phyloP scores from a whole-genome alignment of 1,140 invertebrate genomes.

The Habropoda laboriosa region DNA sequence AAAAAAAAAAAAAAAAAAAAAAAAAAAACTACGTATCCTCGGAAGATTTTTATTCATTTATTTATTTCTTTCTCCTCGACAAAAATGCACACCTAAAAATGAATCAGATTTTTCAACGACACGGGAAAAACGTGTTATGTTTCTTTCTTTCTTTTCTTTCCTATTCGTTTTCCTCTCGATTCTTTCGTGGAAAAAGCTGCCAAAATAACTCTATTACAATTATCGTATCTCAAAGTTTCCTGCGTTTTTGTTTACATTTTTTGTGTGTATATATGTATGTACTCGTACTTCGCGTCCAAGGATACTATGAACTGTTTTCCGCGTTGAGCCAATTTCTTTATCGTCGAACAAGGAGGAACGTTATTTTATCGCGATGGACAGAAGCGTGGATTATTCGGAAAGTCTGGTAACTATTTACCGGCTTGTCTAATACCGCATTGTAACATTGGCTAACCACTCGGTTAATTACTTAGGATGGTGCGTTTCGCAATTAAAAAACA shows the following conservation, averaged over 20 bases:
- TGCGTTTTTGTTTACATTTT: neutral
- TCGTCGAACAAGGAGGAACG: neutral
- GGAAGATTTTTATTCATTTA: neutral
- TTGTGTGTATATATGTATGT: too few species aligned
- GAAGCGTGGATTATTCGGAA: constrained; percentile 2
- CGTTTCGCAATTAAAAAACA: constrained; percentile 16
- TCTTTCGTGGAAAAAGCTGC: too few species aligned
- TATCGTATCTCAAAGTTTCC: neutral
- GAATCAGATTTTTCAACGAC: neutral
- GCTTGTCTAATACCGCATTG: neutral
- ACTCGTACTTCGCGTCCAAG: too few species aligned
- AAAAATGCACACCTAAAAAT: neutral
- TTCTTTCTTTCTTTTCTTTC: neutral
- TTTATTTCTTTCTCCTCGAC: neutral
- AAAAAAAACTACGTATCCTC: neutral
- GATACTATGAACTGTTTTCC: neutral
- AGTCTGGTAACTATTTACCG: neutral
- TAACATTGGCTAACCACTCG: neutral
- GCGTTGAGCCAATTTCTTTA: neutral
- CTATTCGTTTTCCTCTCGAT: neutral
- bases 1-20: too few species aligned
- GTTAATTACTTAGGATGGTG: constrained; percentile 11
- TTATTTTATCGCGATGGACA: neutral
- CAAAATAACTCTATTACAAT: neutral
- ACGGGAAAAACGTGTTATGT: neutral